phyloP scores from a whole-genome alignment of 2,797 vertebrate genomes.

The Pterois miles region DNA sequence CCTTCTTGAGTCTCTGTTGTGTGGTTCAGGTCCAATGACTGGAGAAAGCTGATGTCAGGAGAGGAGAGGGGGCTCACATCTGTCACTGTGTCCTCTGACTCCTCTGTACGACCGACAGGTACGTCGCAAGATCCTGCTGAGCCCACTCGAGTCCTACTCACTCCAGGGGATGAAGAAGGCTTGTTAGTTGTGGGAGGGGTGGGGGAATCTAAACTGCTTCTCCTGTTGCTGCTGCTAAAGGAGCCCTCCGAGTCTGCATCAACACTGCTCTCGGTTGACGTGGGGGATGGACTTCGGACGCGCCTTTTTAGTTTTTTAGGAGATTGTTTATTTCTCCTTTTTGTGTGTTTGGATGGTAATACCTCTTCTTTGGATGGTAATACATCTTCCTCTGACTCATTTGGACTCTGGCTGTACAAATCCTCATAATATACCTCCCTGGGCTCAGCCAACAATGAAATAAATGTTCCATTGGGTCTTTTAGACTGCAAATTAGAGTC shows the following conservation, averaged over 20 bases:
- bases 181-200: conserved; percentile 3
- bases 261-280: conserved; percentile 34
- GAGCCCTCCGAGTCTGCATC: conserved; percentile 57
- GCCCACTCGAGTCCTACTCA: conserved; percentile 7
- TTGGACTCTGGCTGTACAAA: conserved; percentile 67
- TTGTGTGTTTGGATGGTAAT: conserved; percentile 65
- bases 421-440: conserved; percentile 74
- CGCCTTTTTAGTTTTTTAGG: conserved; percentile 29
- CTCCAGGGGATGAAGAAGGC: conserved; percentile 20
- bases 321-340: conserved; percentile 26
- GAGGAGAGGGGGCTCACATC: conserved; percentile 92
- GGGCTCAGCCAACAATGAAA: conserved; percentile 66
- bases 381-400: conserved; percentile 79
- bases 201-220: conserved; percentile 23
- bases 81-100: conserved; percentile 90
- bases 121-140: conserved; percentile 54
- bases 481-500: conserved; percentile 57
- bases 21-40: conserved; percentile 83
- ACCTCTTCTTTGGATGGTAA: conserved; percentile 63
- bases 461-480: conserved; percentile 66
- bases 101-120: conserved; percentile 59
- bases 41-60: conserved; percentile 87
- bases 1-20: conserved; percentile 23
- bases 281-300: conserved; percentile 25
- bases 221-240: conserved; percentile 16